These are phyloP conservation scores for Polyommatus iphigenia DNA, from an alignment of 2,888 invertebrate species.

Conservation along the genomic window DNA sequence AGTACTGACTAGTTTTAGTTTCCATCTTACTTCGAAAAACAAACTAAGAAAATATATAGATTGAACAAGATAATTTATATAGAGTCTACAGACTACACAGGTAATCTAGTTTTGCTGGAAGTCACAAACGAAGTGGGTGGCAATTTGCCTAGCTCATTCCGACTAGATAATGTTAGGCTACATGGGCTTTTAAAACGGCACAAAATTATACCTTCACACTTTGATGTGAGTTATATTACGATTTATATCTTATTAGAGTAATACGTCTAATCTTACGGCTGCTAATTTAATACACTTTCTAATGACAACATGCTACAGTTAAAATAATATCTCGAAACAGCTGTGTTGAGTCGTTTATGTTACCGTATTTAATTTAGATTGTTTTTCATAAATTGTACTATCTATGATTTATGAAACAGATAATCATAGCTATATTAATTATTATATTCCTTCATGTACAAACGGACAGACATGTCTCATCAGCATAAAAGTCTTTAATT, in stretches of 20 bases:
- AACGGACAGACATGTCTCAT: too few species aligned
- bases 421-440: too few species aligned
- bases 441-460: too few species aligned
- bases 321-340: constrained; percentile 1
- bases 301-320: constrained; percentile 12
- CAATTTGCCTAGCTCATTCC: constrained; percentile 22
- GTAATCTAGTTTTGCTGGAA: constrained; percentile 17
- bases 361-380: neutral
- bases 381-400: neutral
- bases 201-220: constrained; percentile 22
- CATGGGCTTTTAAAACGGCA: constrained; percentile 25
- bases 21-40: too few species aligned
- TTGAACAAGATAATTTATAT: neutral
- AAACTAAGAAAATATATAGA: neutral
- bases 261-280: neutral
- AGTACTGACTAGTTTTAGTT: too few species aligned
- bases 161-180: constrained; percentile 23
- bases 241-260: constrained; percentile 28
- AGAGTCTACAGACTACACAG: neutral
- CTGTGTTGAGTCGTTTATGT: neutral
- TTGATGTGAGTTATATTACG: constrained; percentile 25
- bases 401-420: neutral
- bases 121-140: constrained; percentile 3
- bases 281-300: constrained; percentile 31
- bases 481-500: too few species aligned